Evolutionary conservation across 2,113 vertebrate species (phyloP), one percentile per base, ranked within the genome.

Genomic region (Microtus montanus): DNA sequence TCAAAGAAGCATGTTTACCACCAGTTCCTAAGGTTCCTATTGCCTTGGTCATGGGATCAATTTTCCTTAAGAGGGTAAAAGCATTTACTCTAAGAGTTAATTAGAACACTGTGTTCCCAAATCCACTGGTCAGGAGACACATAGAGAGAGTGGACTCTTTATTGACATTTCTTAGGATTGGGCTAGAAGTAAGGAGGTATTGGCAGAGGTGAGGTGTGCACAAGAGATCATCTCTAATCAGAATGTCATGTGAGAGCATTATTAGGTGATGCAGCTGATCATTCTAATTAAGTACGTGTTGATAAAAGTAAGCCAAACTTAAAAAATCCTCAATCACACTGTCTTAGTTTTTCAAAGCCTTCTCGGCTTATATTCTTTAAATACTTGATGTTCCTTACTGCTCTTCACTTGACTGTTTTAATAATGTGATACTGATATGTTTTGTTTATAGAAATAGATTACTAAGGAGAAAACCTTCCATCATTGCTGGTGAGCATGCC

Each of bases 241-340:
- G 41, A 3, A 19, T 87, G 82, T 90, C 80, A 49, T 73, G 24
- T 10, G 71, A 92, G 0, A 75, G 7, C 38, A 82, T 89, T n/a
- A 83, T 58, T 17, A 79, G 24, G 30, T 70, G 49, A 12, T 64
- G 79, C 5, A 4, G 7, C 35, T n/a, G 26, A 63, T 93, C 17
- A 61, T 71, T 75, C 38, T n/a, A 38, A 30, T 6, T 49, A 20
- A 78, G 28, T 74, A 54, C 7, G 5, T 92, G 58, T 94, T 91
- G 78, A 90, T 33, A 74, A 47, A 95, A 83, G 33, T n/a, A 75
- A 82, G 80, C 26, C 54, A 92, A 91, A 54, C 11, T 28, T 73
- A 4, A n/a, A 92, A 91, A 75, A 87, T 84, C 22, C 44, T 35
- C 7, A 24, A 2, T 66, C 74, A 17, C 5, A 70, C 14, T 10